phyloP scores from a whole-genome alignment of 1,140 invertebrate species.

The Dendroctonus ponderosae region DNA sequence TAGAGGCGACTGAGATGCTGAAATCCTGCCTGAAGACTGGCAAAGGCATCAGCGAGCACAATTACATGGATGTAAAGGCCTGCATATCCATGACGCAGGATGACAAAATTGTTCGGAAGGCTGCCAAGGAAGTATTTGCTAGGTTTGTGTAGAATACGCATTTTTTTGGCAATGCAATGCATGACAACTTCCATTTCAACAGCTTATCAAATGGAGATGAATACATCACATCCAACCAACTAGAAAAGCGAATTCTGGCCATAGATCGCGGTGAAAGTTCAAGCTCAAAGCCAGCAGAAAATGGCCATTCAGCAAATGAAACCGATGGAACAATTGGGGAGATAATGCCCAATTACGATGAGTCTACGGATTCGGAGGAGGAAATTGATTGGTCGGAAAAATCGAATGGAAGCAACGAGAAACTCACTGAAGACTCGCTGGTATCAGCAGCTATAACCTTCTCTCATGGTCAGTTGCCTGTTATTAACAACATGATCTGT shows the following conservation, averaged over 20 bases:
- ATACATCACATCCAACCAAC: conserved; percentile 78
- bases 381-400: conserved; percentile 47
- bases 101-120: conserved; percentile 81
- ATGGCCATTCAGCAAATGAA: conserved; percentile 38
- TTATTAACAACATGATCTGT: conserved; percentile 71
- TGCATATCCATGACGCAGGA: conserved; percentile 79
- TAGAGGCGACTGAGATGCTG: conserved; percentile 78
- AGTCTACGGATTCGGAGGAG: conserved; percentile 43
- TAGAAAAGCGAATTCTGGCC: conserved; percentile 66
- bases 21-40: conserved; percentile 74
- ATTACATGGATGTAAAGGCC: conserved; percentile 77
- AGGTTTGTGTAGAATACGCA: conserved; percentile 54
- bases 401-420: conserved; percentile 61
- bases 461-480: conserved; percentile 71
- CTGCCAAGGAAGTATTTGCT: conserved; percentile 79
- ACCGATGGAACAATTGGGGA: conserved; percentile 39
- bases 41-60: conserved; percentile 76
- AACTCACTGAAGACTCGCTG: conserved; percentile 75
- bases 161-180: conserved; percentile 1
- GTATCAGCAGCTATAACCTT: conserved; percentile 80
- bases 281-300: conserved; percentile 46
- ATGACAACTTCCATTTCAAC: neutral
- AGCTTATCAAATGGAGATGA: conserved; percentile 79
- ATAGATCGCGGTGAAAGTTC: conserved; percentile 57
- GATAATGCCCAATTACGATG: conserved; percentile 41